A percentile compares a stretch with the other conserved stretches of the same genome.
Conservation (phyloP, 1,140 invertebrate species). For the Solen grandis region DNA sequence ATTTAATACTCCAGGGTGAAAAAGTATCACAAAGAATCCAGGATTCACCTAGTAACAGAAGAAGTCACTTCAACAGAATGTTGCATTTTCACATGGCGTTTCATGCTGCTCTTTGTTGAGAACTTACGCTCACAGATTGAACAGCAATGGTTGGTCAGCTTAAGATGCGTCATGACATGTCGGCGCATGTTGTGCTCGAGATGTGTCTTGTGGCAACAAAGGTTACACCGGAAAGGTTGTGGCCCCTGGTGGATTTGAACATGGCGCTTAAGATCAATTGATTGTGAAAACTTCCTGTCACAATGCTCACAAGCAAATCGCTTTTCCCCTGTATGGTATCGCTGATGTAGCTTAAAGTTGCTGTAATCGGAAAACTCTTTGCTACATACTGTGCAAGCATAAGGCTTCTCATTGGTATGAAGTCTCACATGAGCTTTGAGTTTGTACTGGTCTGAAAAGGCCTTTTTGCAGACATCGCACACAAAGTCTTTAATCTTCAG, state of each 20-base stretch:
- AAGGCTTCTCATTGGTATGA: slow-evolving; percentile 4
- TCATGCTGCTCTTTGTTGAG: background rate
- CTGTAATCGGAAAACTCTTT: slow-evolving; percentile 4
- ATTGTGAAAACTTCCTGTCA: slow-evolving; percentile 20
- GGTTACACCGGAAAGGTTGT: slow-evolving; percentile 1
- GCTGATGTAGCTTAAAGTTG: slow-evolving; percentile 1
- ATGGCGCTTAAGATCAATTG: background rate
- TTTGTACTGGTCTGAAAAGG: too few relatives aligned
- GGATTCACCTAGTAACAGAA: too few relatives aligned
- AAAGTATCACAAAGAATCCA: too few relatives aligned
- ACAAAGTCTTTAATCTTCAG: too few relatives aligned
- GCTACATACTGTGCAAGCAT: slow-evolving; percentile 24
- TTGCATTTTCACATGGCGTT: background rate
- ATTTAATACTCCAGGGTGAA: too few relatives aligned
- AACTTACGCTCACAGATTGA: background rate
- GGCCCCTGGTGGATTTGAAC: slow-evolving; percentile 4
- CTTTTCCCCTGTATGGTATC: slow-evolving; percentile 28
- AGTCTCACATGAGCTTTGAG: background rate
- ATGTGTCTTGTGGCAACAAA: slow-evolving; percentile 1
- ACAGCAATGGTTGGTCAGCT: background rate
- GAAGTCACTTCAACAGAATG: too few relatives aligned
- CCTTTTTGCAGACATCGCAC: too few relatives aligned
- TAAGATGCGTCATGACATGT: slow-evolving; percentile 10
- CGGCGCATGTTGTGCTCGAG: background rate
- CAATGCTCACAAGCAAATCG: slow-evolving; percentile 22